phyloP scores from a whole-genome alignment of 2,113 vertebrate species.

The Fulmarus glacialis region DNA sequence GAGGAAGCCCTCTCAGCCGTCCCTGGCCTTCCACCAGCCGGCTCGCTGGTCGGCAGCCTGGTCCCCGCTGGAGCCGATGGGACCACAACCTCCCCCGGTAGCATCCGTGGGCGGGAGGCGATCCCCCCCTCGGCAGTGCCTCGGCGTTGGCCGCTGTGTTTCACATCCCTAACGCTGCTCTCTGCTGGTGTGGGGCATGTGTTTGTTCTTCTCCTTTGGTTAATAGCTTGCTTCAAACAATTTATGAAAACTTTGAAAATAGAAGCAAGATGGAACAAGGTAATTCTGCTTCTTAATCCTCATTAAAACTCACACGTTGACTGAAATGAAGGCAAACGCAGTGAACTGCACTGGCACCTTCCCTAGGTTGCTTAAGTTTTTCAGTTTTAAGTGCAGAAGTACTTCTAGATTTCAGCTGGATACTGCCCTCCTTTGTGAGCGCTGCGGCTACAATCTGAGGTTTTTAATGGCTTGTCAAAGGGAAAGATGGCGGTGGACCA shows the following conservation, averaged over 20 bases:
- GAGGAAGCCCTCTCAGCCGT: fast-evolving
- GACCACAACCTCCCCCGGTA: fast-evolving
- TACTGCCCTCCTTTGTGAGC: not conserved
- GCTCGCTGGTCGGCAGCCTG: not conserved
- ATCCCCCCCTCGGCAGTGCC: not conserved
- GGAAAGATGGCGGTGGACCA: not conserved
- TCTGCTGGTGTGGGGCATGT: fast-evolving
- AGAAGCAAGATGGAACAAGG: not conserved
- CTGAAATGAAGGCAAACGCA: too few species aligned
- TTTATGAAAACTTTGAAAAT: not conserved
- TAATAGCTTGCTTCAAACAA: not conserved
- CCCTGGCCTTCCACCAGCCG: fast-evolving
- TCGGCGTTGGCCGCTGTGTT: fast-evolving
- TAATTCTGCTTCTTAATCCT: not conserved
- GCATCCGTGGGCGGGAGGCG: too few species aligned
- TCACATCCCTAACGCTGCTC: fast-evolving
- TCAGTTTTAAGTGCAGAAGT: not conserved
- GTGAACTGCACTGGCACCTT: not conserved
- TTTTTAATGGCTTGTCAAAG: not conserved
- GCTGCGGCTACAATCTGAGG: fast-evolving
- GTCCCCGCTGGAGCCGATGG: not conserved
- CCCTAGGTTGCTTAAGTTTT: not conserved
- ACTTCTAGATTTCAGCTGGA: too few species aligned
- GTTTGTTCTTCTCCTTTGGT: not conserved
- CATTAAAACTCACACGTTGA: not conserved